Evolutionary conservation across 2,888 invertebrate genomes (phyloP), one percentile per base, ranked within the genome.

Genomic region (Ypsolopha scabrella): DNA sequence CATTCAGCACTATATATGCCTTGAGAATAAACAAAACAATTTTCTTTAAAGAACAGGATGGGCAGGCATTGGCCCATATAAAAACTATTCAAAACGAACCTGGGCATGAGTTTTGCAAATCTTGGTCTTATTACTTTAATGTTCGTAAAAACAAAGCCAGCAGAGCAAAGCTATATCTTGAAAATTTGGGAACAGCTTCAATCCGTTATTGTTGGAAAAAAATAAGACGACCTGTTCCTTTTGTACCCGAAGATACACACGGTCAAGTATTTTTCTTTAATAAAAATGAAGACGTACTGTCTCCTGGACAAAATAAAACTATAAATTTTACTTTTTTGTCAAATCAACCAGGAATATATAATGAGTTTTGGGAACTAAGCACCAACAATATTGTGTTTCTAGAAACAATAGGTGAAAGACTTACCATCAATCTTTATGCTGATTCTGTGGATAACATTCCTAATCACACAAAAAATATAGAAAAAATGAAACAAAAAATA

Each of bases 251-350:
- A 53, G 69, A 68, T 44, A 58, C 56, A 37, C 67, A 62, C 51
- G 74, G 69, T 43, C 85, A 78, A 62, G 74, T 75, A 0, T 90
- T 90, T 61, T 89, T 79, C 62, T 90, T 90, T 54, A 82, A 88
- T 53, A 90, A 88, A 67, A 88, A 87, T 56, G 87, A 87, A 62
- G 75, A 83, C 13, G 63, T 88, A 0, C 54, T 90, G 43, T 66
- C 79, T 0, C 90, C 90, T 1, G 88, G 88, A 0, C 81, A 88
- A 58, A 70, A 61, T 3, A 73, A 73, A 43, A 58, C 75, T 36
- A 58, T 90, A 44, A 68, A 61, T 10, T 73, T 90, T 37, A 88
- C 86, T 57, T 90, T 89, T 59, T 60, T 80, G 46, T 75, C 86
- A 1, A 66, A 70, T 6, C 61, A 60, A 24, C 65, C 80, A 1